Conservation (phyloP, 2,797 vertebrate species). For the Chelonia mydas region DNA sequence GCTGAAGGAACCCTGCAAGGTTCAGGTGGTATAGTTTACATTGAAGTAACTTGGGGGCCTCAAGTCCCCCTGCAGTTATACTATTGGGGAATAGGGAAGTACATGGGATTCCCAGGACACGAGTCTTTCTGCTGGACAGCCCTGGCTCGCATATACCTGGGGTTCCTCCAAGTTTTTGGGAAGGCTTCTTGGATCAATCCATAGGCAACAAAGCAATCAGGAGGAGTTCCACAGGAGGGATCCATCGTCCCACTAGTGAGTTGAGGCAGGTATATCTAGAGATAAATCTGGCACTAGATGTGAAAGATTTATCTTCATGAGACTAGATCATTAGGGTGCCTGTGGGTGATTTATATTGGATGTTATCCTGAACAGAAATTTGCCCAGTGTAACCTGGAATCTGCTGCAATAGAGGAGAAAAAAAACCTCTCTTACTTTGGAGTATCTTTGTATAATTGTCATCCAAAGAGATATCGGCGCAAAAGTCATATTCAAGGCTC, state of each 20-base stretch:
- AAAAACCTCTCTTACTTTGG: neutral
- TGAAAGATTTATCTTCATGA: neutral
- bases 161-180: neutral
- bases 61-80: neutral
- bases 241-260: neutral
- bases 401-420: neutral
- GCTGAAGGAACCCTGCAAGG: neutral
- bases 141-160: neutral
- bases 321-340: neutral
- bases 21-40: neutral
- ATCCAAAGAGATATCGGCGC: neutral
- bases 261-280: neutral
- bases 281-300: neutral
- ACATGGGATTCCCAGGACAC: neutral
- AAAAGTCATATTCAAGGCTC: neutral
- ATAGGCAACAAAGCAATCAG: neutral
- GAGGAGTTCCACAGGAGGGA: neutral
- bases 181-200: neutral
- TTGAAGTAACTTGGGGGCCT: fast-evolving
- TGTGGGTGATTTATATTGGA: neutral
- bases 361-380: neutral
- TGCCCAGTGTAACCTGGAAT: neutral
- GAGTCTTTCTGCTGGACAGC: neutral
- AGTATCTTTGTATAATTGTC: neutral
- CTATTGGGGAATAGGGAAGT: neutral